phyloP scores from a whole-genome alignment of 2,797 vertebrate genomes.

The Acipenser oxyrinchus region DNA sequence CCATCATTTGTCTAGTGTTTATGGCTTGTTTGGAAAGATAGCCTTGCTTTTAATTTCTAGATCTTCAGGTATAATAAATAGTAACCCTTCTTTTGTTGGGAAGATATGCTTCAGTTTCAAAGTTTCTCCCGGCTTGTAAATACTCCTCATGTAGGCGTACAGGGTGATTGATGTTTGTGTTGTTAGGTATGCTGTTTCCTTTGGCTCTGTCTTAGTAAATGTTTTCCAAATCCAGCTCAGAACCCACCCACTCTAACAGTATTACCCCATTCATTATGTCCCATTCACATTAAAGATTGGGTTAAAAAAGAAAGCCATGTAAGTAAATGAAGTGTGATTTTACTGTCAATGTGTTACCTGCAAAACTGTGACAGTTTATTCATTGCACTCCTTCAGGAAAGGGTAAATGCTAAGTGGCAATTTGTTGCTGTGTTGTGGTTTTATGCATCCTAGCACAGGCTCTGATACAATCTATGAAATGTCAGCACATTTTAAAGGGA shows the following conservation, averaged over 20 bases:
- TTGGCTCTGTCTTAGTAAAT: conserved; percentile 27
- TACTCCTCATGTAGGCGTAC: not conserved
- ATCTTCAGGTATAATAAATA: no score
- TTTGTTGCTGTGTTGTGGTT: conserved; percentile 1
- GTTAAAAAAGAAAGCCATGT: conserved; percentile 22
- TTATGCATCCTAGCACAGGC: not conserved
- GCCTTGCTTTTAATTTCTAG: no score
- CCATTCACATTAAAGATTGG: conserved; percentile 7
- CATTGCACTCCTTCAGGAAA: not conserved
- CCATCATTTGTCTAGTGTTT: no score
- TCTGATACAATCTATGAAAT: not conserved
- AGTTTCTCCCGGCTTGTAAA: conserved; percentile 17
- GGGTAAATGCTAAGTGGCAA: conserved; percentile 5
- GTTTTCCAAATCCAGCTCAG: conserved; percentile 28
- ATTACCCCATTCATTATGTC: conserved; percentile 17
- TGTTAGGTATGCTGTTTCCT: conserved; percentile 8
- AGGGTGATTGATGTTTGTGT: conserved; percentile 11
- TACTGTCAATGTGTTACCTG: conserved; percentile 19
- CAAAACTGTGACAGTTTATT: conserved; percentile 16
- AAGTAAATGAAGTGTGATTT: conserved; percentile 31
- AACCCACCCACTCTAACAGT: conserved; percentile 16
- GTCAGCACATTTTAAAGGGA: no score
- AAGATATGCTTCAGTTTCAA: not conserved
- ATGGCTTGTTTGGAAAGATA: no score
- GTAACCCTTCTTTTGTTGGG: no score